Conservation (phyloP, 2,888 invertebrate genomes). For the Eugnorisma glareosa region DNA sequence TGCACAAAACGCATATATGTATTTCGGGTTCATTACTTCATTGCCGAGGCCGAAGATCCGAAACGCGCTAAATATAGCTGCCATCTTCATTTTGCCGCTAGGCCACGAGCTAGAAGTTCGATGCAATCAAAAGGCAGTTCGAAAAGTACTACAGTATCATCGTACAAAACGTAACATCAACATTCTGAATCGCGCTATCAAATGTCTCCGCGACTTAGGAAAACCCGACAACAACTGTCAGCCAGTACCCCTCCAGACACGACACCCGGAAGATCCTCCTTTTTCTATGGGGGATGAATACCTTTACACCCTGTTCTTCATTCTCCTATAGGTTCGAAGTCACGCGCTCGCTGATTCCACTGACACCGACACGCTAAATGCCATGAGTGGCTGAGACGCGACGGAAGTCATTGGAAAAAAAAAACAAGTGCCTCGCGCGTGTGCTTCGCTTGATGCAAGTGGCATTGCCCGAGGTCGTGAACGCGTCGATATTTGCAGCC, state of each 20-base stretch:
- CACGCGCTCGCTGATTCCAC: neutral
- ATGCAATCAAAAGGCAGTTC: no score
- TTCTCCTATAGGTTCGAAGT: neutral
- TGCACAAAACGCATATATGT: neutral
- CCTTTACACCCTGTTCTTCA: neutral
- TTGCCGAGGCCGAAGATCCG: slow-evolving; percentile 53
- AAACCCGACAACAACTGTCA: neutral
- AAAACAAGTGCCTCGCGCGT: neutral
- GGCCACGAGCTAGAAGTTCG: neutral
- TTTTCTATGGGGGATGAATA: neutral
- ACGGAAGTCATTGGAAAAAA: neutral
- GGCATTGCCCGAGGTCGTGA: neutral
- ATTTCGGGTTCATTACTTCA: slow-evolving; percentile 55
- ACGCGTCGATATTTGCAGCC: neutral
- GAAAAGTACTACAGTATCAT: no score
- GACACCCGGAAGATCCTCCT: neutral
- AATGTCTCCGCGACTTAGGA: neutral
- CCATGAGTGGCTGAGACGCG: neutral
- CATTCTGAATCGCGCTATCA: neutral
- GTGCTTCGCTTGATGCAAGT: neutral
- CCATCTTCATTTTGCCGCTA: slow-evolving; percentile 72
- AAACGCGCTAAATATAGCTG: slow-evolving; percentile 71
- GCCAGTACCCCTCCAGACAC: neutral
- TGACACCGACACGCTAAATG: neutral
- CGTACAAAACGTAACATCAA: neutral